phyloP scores from a whole-genome alignment of 1,140 invertebrate species.

The Zaprionus inermis region DNA sequence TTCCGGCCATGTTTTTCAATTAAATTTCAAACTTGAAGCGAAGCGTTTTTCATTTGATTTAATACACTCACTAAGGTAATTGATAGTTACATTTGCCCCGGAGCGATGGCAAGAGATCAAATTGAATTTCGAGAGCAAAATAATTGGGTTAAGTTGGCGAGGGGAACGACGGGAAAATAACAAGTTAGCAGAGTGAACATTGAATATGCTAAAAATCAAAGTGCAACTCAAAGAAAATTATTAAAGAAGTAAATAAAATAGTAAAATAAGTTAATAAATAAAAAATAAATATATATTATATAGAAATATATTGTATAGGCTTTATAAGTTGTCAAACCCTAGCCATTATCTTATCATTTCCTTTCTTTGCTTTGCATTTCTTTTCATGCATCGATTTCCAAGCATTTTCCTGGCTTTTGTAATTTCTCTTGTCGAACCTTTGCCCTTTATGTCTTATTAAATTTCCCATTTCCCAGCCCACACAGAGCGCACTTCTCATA shows the following conservation, averaged over 20 bases:
- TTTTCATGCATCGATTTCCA: background rate
- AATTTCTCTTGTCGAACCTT: background rate
- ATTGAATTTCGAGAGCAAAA: slow-evolving; percentile 26
- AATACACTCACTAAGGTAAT: slow-evolving; percentile 18
- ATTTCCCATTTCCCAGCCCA: background rate
- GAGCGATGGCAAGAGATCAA: background rate
- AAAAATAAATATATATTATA: background rate
- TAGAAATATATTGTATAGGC: too few relatives aligned
- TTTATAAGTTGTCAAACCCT: too few relatives aligned
- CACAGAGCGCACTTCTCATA: background rate
- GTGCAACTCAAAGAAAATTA: background rate
- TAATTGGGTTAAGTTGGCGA: slow-evolving; percentile 43
- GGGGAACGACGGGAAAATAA: background rate
- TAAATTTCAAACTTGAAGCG: slow-evolving; percentile 58
- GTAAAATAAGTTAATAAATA: too few relatives aligned
- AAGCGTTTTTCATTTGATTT: slow-evolving; percentile 22
- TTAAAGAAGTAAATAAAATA: background rate
- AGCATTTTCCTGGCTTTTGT: background rate
- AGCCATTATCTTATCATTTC: background rate
- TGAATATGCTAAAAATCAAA: background rate
- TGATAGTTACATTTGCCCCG: slow-evolving; percentile 8
- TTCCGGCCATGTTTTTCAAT: slow-evolving; percentile 44
- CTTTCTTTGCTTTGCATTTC: background rate
- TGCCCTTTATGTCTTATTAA: background rate
- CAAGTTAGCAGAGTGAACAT: background rate